Base-by-base conservation (phyloP, 1,140 invertebrate genomes). In the Parasteatoda tepidariorum region DNA sequence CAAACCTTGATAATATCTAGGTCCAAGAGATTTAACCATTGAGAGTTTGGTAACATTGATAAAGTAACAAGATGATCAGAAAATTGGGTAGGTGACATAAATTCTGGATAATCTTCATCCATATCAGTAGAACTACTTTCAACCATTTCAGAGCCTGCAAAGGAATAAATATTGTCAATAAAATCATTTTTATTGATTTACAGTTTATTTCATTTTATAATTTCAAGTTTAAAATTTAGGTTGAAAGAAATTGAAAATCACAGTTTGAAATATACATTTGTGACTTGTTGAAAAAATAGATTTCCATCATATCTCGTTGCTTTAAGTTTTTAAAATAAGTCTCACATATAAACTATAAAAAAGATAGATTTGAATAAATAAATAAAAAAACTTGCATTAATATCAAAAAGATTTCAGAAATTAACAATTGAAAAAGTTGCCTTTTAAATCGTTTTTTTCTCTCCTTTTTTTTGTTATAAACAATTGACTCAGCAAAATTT, bases 1-100 rank as follows among this genome's bases (percentile, higher is more conserved):
- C n/a, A n/a, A n/a, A 93, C 93, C 88, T 95, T 97, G 1, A 99
- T 95, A 1, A 95, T 89, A 87, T 99, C 97, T 59, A 99, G 90
- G 88, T 97, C 93, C 22, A 0, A 90, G 3, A 99, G 89, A 90
- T 98, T 98, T 68, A 96, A 92, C 98, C 97, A 99, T 87, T 95
- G 92, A 0, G 96, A 97, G 26, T 93, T 92, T 0, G 97, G 92
- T 57, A 98, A 89, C 2, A 92, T 91, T 0, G 97, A 98, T 84
- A 98, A 90, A 0, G 96, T 98, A 13, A 99, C 92, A 0, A 99
- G 89, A 85, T 97, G 92, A 33, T 92, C 88, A 54, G 91, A 91
- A 55, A 98, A 92, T 90, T 98, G 96, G 86, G 94, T 92, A 0
- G 94, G 93, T 6, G 95, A 95, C 86, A 92, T 90, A 87, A 94